phyloP scores from a whole-genome alignment of 2,888 invertebrate species.

The Synergus laeviventris region DNA sequence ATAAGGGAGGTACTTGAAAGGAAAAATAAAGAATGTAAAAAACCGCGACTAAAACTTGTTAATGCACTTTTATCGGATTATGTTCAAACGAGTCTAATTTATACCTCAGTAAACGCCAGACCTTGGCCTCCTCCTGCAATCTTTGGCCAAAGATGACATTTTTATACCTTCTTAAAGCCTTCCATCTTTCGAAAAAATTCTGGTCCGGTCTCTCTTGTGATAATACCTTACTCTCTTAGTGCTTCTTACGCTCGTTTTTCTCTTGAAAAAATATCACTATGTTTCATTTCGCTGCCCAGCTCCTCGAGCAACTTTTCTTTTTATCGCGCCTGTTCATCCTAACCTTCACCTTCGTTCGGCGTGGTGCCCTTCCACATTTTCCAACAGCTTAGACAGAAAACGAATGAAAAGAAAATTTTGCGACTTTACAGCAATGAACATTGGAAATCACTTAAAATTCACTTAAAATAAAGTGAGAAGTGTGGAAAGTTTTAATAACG shows the following conservation, averaged over 20 bases:
- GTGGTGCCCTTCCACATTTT: slow-evolving; percentile 6
- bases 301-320: slow-evolving; percentile 33
- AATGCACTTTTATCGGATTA: slow-evolving; percentile 61
- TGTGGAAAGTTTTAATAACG: not conserved
- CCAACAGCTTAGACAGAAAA: slow-evolving; percentile 28
- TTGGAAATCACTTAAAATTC: slow-evolving; percentile 12
- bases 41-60: slow-evolving; percentile 33
- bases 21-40: slow-evolving; percentile 20
- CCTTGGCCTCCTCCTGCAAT: slow-evolving; percentile 57
- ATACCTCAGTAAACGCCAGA: slow-evolving; percentile 65
- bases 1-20: not conserved
- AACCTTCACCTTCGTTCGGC: slow-evolving; percentile 31
- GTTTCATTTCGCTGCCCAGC: slow-evolving; percentile 35
- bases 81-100: slow-evolving; percentile 67
- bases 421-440: slow-evolving; percentile 6
- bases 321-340: slow-evolving; percentile 34
- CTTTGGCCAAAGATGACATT: slow-evolving; percentile 45
- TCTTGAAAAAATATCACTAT: slow-evolving; percentile 25
- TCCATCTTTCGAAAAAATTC: slow-evolving; percentile 64
- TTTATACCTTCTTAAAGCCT: slow-evolving; percentile 65
- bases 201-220: slow-evolving; percentile 45
- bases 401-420: not conserved
- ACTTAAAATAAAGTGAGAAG: not conserved
- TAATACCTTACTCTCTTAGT: slow-evolving; percentile 17
- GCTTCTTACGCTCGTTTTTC: slow-evolving; percentile 24